phyloP scores from a whole-genome alignment of 37 sponge, comb jelly and placozoan species.

The Chondrosia reniformis region DNA sequence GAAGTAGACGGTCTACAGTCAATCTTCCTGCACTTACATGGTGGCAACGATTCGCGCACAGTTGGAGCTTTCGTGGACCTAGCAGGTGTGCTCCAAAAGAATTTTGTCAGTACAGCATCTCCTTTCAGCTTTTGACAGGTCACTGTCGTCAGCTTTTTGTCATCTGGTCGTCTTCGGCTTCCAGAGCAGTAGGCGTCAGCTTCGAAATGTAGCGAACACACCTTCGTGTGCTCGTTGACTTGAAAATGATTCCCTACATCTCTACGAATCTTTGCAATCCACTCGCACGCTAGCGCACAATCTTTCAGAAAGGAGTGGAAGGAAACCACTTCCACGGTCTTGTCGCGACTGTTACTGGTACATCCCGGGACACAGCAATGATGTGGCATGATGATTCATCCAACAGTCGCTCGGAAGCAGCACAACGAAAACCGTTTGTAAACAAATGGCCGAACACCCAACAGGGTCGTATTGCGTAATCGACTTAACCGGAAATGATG shows the following conservation, averaged over 20 bases:
- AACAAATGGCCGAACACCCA: background rate
- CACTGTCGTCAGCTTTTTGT: constrained; percentile 2
- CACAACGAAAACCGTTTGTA: background rate
- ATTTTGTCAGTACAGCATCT: constrained; percentile 4
- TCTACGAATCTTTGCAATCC: constrained; percentile 25
- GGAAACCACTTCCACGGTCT: constrained; percentile 18
- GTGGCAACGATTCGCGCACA: background rate
- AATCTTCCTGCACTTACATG: background rate
- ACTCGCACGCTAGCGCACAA: constrained; percentile 5
- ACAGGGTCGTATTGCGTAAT: constrained; percentile 9
- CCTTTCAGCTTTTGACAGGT: background rate
- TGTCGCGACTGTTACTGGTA: background rate
- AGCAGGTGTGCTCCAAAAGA: constrained; percentile 5
- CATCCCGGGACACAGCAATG: constrained; percentile 25
- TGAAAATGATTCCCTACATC: constrained; percentile 21
- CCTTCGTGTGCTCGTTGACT: constrained; percentile 22
- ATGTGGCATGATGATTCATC: constrained; percentile 10
- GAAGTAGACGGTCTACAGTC: background rate
- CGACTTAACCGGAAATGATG: background rate
- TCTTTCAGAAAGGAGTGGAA: constrained; percentile 37
- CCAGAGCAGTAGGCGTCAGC: constrained; percentile 18
- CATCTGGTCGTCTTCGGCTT: background rate
- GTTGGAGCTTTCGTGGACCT: constrained; percentile 8
- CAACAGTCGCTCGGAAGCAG: constrained; percentile 1
- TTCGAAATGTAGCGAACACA: constrained; percentile 12